Percentiles rank a stretch among this genome's conserved stretches.
phyloP scores from a whole-genome alignment of 2,797 vertebrate genomes.

The Halcyon leucocephala region DNA sequence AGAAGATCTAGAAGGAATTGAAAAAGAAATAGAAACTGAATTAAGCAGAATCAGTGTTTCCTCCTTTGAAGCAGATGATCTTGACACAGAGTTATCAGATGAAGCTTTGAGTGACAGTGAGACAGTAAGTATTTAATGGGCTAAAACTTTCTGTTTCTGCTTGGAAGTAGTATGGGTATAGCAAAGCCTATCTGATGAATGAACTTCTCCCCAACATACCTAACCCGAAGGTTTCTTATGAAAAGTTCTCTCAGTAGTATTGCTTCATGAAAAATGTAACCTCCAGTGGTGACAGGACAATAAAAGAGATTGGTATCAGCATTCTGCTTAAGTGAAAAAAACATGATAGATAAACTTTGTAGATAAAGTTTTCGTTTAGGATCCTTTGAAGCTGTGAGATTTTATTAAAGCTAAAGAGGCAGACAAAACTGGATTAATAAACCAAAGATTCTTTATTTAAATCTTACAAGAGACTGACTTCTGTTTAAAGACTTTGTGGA shows the following conservation, averaged over 20 bases:
- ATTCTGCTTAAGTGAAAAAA: neutral
- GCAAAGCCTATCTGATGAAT: neutral
- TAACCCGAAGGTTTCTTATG: neutral
- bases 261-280: neutral
- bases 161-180: neutral
- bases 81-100: constrained; percentile 53
- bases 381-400: neutral
- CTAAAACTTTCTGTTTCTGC: neutral
- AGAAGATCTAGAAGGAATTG: constrained; percentile 50
- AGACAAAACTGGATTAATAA: neutral
- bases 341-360: neutral
- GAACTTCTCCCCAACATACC: neutral
- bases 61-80: constrained; percentile 63
- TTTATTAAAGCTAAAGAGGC: neutral
- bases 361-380: neutral
- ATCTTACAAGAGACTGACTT: neutral
- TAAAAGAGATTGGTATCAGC: neutral
- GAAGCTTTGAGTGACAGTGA: constrained; percentile 65
- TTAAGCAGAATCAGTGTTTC: constrained; percentile 73
- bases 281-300: neutral
- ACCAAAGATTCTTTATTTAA: neutral
- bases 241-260: neutral
- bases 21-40: constrained; percentile 76
- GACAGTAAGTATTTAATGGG: constrained; percentile 59
- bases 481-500: neutral